Conservation (phyloP, 2,888 invertebrate species). For the Netelia melanura region DNA sequence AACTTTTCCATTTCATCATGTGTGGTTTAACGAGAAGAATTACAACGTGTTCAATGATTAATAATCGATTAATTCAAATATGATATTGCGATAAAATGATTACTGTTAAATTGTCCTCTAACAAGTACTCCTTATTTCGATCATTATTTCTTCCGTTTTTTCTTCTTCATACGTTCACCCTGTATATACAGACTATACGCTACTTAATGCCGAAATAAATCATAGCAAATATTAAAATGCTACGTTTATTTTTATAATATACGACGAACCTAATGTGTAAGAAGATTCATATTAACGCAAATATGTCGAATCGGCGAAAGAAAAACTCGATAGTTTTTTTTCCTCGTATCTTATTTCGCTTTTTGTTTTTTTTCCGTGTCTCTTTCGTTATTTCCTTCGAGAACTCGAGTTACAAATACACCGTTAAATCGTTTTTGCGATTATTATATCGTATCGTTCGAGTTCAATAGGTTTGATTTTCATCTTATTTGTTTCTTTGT, state of each 20-base stretch:
- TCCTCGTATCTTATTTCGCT: not conserved
- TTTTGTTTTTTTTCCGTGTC: not conserved
- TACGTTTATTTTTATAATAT: conserved; percentile 24
- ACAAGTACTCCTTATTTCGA: conserved; percentile 51
- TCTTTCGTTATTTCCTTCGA: conserved; percentile 15
- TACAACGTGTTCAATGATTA: conserved; percentile 55
- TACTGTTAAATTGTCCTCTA: conserved; percentile 56
- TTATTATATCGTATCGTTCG: conserved; percentile 51
- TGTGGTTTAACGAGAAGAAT: conserved; percentile 57
- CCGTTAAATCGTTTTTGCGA: conserved; percentile 50
- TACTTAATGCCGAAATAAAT: conserved; percentile 58
- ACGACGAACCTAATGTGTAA: conserved; percentile 39
- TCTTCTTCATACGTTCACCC: conserved; percentile 40
- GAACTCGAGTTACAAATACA: conserved; percentile 39
- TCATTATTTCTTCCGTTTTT: conserved; percentile 31
- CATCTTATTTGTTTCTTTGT: conserved; percentile 37
- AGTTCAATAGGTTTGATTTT: conserved; percentile 59
- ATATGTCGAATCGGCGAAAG: conserved; percentile 32
- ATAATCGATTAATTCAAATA: conserved; percentile 57
- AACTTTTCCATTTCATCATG: conserved; percentile 15
- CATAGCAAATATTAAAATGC: conserved; percentile 56
- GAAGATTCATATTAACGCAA: conserved; percentile 35
- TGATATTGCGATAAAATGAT: conserved; percentile 64
- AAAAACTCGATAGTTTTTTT: conserved; percentile 17
- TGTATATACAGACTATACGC: conserved; percentile 66